Base-by-base conservation (phyloP, 2,888 invertebrate species). In the Steinernema scapterisci region DNA sequence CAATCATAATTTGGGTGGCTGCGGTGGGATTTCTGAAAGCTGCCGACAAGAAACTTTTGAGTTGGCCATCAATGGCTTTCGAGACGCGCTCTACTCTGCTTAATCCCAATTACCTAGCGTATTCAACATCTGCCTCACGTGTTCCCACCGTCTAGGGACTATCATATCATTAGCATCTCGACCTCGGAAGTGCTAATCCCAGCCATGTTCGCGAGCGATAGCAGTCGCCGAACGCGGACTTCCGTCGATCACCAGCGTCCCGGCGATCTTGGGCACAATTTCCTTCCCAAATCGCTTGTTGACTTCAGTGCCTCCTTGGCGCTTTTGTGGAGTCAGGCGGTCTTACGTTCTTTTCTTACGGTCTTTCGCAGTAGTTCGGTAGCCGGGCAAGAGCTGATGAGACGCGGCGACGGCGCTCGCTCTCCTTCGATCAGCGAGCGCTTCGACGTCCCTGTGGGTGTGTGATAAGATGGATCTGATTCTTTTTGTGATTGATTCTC, bases 401-500 rank as follows among this genome's bases (percentile, higher is more conserved):
- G 48, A 16, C 7, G 48, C 48, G 48, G 3, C 63, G 63, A 27
- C 31, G 63, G 13, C 63, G 63, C 31, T 25, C 63, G 63, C 31
- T 25, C 63, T 63, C 31, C 63, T 63, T 21, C 63, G 38, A 16
- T 31, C 31, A 48, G 63, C 27, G 31, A 63, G n/a, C 54, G 25
- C 54, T 19, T 25, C 31, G 63, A 63, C 19, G 63, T 63, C 63
- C 38, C 63, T 63, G 31, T 31, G 63, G 27, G 63, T 63, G 63
- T 31, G 63, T 63, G 63, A 63, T 63, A 63, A 63, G 63, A 63
- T 63, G 63, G 63, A 63, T 63, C 16, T 63, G 63, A 63, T 63
- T 31, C 63, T 63, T 27, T 63, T 63, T 31, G 63, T 63, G 63
- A 63, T 63, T 63, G 63, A 63, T 63, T 63, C 63, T 63, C 63